These are phyloP conservation scores for Xestia xanthographa DNA, from an alignment of 2,888 invertebrate genomes.

Conservation along the genomic window DNA sequence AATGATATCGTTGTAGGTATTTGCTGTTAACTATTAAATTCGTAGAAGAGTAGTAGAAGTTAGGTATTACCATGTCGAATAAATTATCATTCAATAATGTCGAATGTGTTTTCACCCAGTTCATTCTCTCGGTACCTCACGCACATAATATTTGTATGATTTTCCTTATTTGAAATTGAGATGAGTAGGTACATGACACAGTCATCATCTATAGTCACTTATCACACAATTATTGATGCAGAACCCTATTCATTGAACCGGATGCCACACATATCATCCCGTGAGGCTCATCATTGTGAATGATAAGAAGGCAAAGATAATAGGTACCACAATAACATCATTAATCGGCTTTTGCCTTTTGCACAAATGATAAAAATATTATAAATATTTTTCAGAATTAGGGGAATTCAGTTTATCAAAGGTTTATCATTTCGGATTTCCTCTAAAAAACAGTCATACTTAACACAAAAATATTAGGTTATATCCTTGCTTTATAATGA, in stretches of 20 bases:
- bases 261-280: background rate
- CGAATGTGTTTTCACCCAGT: background rate
- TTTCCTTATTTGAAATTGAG: constrained; percentile 17
- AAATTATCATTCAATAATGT: background rate
- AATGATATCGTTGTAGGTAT: background rate
- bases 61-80: background rate
- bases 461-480: background rate
- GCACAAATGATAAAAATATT: background rate
- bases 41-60: background rate
- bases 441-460: background rate
- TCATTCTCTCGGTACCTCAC: background rate
- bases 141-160: background rate
- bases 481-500: background rate
- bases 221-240: background rate
- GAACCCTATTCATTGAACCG: background rate
- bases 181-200: constrained; percentile 1
- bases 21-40: background rate
- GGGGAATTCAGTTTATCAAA: background rate
- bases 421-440: background rate
- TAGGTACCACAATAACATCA: background rate
- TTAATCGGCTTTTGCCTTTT: background rate
- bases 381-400: background rate
- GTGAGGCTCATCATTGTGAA: background rate
- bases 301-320: constrained; percentile 13
- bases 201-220: background rate